A percentile compares a stretch with the other conserved stretches of the same genome.
Evolutionary conservation across 2,797 vertebrate species (phyloP).

Genomic region (Pygocentrus nattereri): DNA sequence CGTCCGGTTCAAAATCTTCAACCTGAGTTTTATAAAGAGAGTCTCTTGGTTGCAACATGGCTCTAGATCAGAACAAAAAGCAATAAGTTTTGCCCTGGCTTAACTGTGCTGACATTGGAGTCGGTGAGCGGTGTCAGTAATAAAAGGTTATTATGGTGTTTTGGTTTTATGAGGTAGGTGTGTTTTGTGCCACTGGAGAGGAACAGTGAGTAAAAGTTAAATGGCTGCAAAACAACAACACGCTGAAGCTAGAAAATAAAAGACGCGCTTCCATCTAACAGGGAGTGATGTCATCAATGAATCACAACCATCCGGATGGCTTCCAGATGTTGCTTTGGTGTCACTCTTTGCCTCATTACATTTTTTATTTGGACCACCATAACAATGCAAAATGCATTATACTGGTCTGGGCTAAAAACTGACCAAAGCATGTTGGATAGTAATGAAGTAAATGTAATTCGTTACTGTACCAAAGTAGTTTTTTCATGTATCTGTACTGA

Average conservation of each 20-base stretch:
- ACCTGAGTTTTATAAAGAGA: conserved; percentile 43
- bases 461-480: no score
- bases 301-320: not conserved
- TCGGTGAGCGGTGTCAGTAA: conserved; percentile 28
- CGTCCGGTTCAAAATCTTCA: conserved; percentile 22
- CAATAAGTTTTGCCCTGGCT: conserved; percentile 46
- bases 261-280: conserved; percentile 25
- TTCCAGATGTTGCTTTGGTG: not conserved
- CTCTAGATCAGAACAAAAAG: conserved; percentile 43
- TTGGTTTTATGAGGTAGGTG: conserved; percentile 60
- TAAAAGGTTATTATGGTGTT: conserved; percentile 59
- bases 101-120: conserved; percentile 54
- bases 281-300: conserved; percentile 17
- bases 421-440: no score
- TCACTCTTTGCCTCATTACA: not conserved
- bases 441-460: no score
- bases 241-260: conserved; percentile 60
- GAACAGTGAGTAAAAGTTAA: conserved; percentile 58
- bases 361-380: not conserved
- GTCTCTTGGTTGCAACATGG: conserved; percentile 35
- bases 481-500: no score
- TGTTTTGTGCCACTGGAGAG: conserved; percentile 63
- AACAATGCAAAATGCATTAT: not conserved
- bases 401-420: no score
- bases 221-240: conserved; percentile 60